Evolutionary conservation across 2,797 vertebrate species (phyloP).

Genomic region (Hemitrygon akajei): DNA sequence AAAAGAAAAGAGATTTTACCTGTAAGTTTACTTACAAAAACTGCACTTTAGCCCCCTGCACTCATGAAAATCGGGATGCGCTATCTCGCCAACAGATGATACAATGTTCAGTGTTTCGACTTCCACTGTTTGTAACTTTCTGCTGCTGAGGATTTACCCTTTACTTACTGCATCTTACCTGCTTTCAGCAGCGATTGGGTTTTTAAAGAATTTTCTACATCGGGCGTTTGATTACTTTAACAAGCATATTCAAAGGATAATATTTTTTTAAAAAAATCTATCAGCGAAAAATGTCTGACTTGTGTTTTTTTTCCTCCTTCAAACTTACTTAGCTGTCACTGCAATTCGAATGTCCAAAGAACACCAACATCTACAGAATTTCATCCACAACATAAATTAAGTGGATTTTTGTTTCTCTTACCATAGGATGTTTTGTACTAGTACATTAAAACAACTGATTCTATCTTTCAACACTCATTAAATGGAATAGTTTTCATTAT

Average conservation of each 20-base stretch:
- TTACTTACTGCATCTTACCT: slow-evolving; percentile 38
- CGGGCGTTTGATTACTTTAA: slow-evolving; percentile 37
- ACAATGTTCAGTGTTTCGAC: slow-evolving; percentile 38
- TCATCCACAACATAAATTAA: background rate
- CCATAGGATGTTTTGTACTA: background rate
- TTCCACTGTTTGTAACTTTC: slow-evolving; percentile 37
- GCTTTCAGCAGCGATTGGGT: slow-evolving; percentile 34
- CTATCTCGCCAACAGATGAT: slow-evolving; percentile 37
- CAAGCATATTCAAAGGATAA: slow-evolving; percentile 32
- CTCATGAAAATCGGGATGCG: slow-evolving; percentile 36
- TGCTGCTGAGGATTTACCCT: slow-evolving; percentile 37
- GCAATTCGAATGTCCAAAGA: slow-evolving; percentile 32
- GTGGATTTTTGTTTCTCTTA: background rate
- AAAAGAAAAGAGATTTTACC: slow-evolving; percentile 48
- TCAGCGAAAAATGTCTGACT: slow-evolving; percentile 33
- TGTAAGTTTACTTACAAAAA: slow-evolving; percentile 52
- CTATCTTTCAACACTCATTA: background rate
- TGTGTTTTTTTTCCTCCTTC: slow-evolving; percentile 9
- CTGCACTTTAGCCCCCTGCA: slow-evolving; percentile 39
- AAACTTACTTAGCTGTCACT: slow-evolving; percentile 3
- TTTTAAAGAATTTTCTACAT: slow-evolving; percentile 31
- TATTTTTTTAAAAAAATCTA: slow-evolving; percentile 5
- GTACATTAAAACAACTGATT: background rate
- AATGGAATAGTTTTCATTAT: background rate
- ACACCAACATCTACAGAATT: background rate